A percentile compares a stretch with the other conserved stretches of the same genome.
Evolutionary conservation across 2,113 vertebrate species (phyloP).

Genomic region (Illadopsis cleaveri): DNA sequence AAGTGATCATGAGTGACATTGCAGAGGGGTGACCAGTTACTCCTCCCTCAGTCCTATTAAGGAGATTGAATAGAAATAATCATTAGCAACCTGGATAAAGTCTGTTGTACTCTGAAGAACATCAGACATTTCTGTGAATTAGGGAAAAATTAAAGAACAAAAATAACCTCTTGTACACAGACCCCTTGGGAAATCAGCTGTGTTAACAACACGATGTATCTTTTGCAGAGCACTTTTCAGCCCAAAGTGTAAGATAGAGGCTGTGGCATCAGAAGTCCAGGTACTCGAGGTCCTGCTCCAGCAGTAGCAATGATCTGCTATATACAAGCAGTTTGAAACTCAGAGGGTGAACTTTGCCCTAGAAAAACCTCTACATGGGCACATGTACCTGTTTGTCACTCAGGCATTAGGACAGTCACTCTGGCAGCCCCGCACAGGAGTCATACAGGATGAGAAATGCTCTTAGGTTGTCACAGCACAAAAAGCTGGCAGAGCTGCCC

Average conservation of each 20-base stretch:
- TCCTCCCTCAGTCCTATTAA: neutral
- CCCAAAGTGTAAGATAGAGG: accelerated
- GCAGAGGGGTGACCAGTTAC: neutral
- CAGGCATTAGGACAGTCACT: neutral
- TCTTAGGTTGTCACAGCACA: neutral
- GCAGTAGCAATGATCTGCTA: neutral
- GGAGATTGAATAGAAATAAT: neutral
- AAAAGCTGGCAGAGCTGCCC: neutral
- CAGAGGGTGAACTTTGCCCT: neutral
- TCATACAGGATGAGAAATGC: neutral
- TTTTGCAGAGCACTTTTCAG: neutral
- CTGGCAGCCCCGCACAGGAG: neutral
- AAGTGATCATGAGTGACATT: neutral
- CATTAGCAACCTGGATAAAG: neutral
- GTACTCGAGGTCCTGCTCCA: neutral
- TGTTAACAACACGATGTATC: accelerated
- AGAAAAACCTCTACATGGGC: neutral
- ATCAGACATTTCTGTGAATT: neutral
- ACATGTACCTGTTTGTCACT: neutral
- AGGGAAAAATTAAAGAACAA: neutral
- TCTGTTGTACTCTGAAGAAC: neutral
- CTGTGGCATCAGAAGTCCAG: neutral
- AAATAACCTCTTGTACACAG: neutral
- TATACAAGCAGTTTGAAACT: neutral
- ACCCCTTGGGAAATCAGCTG: neutral